Evolutionary conservation across 2,888 invertebrate species (phyloP), one percentile per base, ranked within the genome.

Genomic region (Meghimatium bilineatum): DNA sequence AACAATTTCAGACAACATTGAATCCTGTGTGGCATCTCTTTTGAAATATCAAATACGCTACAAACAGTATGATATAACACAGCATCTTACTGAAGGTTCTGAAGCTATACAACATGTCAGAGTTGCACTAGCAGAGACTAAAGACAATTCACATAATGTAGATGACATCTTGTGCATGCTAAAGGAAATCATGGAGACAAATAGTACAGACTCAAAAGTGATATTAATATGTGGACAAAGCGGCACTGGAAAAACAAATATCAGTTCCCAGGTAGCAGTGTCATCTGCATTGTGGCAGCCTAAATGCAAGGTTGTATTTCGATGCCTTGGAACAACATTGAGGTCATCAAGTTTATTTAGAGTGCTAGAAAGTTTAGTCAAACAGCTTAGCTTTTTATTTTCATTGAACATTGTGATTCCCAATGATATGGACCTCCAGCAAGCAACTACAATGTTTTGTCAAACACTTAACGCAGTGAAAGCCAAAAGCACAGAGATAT

Each of bases 81-180:
- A 87, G 36, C 85, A 87, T 34, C 75, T 87, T n/a, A 83, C 85
- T 34, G 82, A 84, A 32, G 86, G 83, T 8, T 80, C 85, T 3
- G 87, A 87, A 32, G 77, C 77, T 1, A n/a, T 87, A 0, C 87
- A 87, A 75, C 87, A 87, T 69, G 85, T 87, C 34, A 34, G 71
- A 8, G 34, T 87, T 17, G 85, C 84, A 26, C 81, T 81, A 20
- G 23, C 52, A 23, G 56, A 75, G 26, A 60, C 72, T 6, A 49
- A 82, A 26, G 63, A 66, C 36, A 82, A 67, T 32, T 14, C 72
- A n/a, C 81, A 75, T 20, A 82, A 85, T 32, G 77, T 82, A 52
- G 63, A 77, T 14, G 34, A 63, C 5, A 29, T 85, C 56, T 36
- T 44, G 17, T n/a, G n/a, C n/a, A 0, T 36, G 20, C 26, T 83